Evolutionary conservation across 2,888 invertebrate genomes (phyloP).

Genomic region (Stegana nigrithorax): DNA sequence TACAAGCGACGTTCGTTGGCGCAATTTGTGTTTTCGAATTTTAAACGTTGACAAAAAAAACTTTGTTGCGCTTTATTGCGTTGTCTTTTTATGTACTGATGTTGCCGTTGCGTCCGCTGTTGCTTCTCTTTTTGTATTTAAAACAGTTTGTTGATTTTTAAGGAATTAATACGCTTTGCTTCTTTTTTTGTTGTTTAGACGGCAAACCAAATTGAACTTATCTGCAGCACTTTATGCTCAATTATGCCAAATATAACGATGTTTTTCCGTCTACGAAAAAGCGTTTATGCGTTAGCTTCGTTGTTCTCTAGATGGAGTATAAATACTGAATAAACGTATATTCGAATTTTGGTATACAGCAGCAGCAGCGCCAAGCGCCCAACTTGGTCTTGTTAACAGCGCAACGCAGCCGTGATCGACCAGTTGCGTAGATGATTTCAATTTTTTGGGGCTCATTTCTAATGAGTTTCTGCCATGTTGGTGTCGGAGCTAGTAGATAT

Average conservation of each 20-base stretch:
- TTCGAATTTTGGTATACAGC: conserved; percentile 31
- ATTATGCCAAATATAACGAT: conserved; percentile 14
- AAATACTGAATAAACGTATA: conserved; percentile 62
- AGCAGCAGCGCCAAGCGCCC: conserved; percentile 46
- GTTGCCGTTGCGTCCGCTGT: neutral
- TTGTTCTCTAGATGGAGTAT: conserved; percentile 68
- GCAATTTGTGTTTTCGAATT: neutral
- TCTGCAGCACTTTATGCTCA: conserved; percentile 10
- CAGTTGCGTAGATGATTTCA: no score
- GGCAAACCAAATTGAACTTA: conserved; percentile 9
- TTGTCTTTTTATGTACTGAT: conserved; percentile 2
- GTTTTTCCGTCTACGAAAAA: conserved; percentile 8
- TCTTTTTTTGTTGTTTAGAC: conserved; percentile 3
- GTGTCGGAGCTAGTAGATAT: no score
- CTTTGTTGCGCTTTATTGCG: neutral
- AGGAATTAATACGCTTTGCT: neutral
- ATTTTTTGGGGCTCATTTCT: no score
- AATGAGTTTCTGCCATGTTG: no score
- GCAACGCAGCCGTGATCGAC: no score
- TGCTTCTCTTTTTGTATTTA: neutral
- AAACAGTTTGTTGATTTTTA: neutral
- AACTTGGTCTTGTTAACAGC: conserved; percentile 42
- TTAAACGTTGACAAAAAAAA: neutral
- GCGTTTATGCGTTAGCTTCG: conserved; percentile 44
- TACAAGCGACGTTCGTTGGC: no score